A percentile compares a stretch with the other conserved stretches of the same genome.
Evolutionary conservation across 2,797 vertebrate genomes (phyloP).

Genomic region (Arnoldichthys spilopterus): DNA sequence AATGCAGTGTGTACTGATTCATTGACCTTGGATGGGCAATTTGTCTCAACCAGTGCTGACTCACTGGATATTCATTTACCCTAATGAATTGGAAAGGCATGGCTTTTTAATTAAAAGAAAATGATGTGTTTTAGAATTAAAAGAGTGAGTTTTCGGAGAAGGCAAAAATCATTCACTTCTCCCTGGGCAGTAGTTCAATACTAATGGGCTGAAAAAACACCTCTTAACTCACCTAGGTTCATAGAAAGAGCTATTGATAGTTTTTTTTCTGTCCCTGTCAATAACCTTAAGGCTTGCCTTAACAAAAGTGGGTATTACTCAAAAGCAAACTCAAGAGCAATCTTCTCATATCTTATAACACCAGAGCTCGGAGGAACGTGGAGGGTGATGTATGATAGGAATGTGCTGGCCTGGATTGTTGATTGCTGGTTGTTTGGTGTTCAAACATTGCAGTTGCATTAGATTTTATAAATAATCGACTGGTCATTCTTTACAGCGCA

Average conservation of each 20-base stretch:
- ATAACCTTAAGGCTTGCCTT: not conserved
- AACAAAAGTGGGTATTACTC: not conserved
- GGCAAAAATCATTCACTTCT: not conserved
- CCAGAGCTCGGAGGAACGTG: too few relatives aligned
- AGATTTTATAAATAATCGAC: too few relatives aligned
- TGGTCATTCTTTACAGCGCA: too few relatives aligned
- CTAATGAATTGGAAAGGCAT: not conserved
- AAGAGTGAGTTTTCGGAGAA: not conserved
- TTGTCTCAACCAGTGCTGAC: slow-evolving; percentile 7
- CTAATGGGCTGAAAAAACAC: not conserved
- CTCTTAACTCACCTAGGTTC: not conserved
- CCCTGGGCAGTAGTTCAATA: not conserved
- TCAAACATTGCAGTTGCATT: too few relatives aligned
- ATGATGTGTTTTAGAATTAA: not conserved
- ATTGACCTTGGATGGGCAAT: slow-evolving; percentile 4
- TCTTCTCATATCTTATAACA: not conserved
- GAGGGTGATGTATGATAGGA: too few relatives aligned
- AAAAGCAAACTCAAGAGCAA: not conserved
- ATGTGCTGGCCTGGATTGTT: too few relatives aligned
- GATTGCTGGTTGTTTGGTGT: too few relatives aligned
- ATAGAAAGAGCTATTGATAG: not conserved
- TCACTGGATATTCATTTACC: slow-evolving; percentile 13
- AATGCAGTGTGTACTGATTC: not conserved
- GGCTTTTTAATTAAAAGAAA: slow-evolving; percentile 3
- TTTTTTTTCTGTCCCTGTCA: not conserved